Conservation (phyloP, 2,888 invertebrate species). For the Drosophila kokeensis region DNA sequence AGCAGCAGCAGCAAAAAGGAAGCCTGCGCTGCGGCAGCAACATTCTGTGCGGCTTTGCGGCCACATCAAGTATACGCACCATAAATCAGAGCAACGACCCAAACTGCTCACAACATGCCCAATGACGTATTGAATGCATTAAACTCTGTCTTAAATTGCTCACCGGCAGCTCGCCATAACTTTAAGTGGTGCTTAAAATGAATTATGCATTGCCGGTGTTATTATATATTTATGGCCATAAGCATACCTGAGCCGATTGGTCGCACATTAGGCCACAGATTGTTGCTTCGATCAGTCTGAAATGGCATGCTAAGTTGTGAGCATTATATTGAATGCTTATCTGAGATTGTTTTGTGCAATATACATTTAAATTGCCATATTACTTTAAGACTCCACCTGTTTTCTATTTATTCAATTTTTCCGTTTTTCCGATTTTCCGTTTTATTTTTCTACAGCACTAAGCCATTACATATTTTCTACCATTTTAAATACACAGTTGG, state of each 20-base stretch:
- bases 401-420: background rate
- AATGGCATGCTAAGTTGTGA: constrained; percentile 64
- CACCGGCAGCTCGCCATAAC: constrained; percentile 66
- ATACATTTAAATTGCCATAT: background rate
- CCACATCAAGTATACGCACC: constrained; percentile 77
- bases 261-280: constrained; percentile 42
- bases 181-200: constrained; percentile 79
- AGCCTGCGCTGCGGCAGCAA: constrained; percentile 26
- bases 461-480: constrained; percentile 42
- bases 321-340: constrained; percentile 53
- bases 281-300: constrained; percentile 32
- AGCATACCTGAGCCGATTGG: constrained; percentile 29
- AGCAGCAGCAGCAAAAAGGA: background rate
- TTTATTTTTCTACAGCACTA: constrained; percentile 36
- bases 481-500: constrained; percentile 15
- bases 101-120: constrained; percentile 46
- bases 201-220: constrained; percentile 69
- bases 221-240: constrained; percentile 40
- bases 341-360: constrained; percentile 11
- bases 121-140: constrained; percentile 78
- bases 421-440: background rate
- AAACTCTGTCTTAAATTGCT: constrained; percentile 72
- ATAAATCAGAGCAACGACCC: constrained; percentile 72
- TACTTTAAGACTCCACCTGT: background rate
- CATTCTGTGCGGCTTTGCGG: constrained; percentile 72